Percentiles rank a stretch among this genome's conserved stretches.
These are phyloP conservation scores for Monopis laevigella DNA, from an alignment of 2,888 invertebrate species.

Conservation along the genomic window DNA sequence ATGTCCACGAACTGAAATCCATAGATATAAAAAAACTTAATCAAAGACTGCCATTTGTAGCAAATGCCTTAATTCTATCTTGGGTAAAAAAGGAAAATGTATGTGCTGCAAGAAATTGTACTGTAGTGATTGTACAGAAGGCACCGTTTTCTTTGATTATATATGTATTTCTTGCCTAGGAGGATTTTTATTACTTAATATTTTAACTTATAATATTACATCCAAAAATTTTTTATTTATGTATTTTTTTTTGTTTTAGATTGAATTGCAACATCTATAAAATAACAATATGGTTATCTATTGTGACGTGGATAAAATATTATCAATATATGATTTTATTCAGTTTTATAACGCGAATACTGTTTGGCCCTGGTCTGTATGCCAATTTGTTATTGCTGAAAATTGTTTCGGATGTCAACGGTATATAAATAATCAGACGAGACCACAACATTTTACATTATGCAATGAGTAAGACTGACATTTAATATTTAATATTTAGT, in stretches of 20 bases:
- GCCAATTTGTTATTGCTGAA: conserved; percentile 3
- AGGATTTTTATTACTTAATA: conserved; percentile 1
- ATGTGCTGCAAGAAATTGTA: conserved; percentile 14
- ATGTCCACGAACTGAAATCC: no score
- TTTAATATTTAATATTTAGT: neutral
- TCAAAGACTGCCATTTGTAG: conserved; percentile 2
- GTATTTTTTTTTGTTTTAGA: neutral
- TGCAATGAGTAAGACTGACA: conserved; percentile 7
- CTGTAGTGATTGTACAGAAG: conserved; percentile 16
- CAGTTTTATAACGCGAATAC: conserved; percentile 1
- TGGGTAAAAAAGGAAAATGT: conserved; percentile 13
- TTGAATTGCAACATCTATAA: neutral
- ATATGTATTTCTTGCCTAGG: conserved; percentile 16
- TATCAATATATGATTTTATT: conserved; percentile 3
- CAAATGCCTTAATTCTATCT: conserved; percentile 15
- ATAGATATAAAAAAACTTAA: no score
- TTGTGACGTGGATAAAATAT: neutral
- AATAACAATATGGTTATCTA: neutral
- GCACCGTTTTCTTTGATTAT: conserved; percentile 14
- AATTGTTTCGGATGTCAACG: neutral
- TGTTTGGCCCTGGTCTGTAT: conserved; percentile 2
- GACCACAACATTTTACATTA: conserved; percentile 11
- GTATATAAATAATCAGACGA: neutral
- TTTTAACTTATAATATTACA: neutral
- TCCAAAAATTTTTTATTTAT: neutral